Base-by-base conservation (phyloP, 2,797 vertebrate genomes). In the Micrastur ruficollis region DNA sequence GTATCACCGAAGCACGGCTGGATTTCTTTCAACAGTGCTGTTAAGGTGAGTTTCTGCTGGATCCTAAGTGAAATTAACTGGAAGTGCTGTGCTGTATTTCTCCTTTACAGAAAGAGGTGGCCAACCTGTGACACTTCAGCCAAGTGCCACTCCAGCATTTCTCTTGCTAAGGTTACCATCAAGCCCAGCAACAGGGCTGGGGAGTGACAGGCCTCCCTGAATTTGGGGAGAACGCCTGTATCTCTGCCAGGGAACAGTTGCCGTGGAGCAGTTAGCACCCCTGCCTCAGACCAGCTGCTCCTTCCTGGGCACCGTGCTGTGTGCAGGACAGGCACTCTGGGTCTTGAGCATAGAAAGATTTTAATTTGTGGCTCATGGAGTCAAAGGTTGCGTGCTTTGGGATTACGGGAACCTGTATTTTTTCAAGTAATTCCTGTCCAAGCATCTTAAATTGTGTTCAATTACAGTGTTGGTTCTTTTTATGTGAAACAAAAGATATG, bases 381-480 rank as follows among this genome's bases (percentile, higher is more conserved):
- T 66, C 63, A 76, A 55, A 63, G 25, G 61, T 67, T 83, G 90
- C 67, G 71, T 89, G 65, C 84, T 94, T 63, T 93, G 89, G 29
- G 29, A 16, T 95, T 85, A 97, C 71, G 71, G 96, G 95, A 97
- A 90, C 81, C 82, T 95, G 93, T 95, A 82, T 95, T 75, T 76
- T 97, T 97, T 97, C 76, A 96, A 91, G 38, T 80, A 88, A 86
- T 89, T 96, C 49, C 90, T 56, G 32, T 89, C 73, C 61, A 76
- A 76, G 18, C 46, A 91, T 92, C 56, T 95, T 59, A 72, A 92
- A 26, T 73, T 76, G 84, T 95, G n/a, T 94, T 90, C 78, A 49
- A 31, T 82, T 88, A 74, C 47, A 62, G 58, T 94, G 79, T 92
- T 92, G 27, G 21, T 80, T 92, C 86, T 96, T 97, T 97, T 88